phyloP scores from a whole-genome alignment of 2,888 invertebrate genomes.

The Augiades crinisus region DNA sequence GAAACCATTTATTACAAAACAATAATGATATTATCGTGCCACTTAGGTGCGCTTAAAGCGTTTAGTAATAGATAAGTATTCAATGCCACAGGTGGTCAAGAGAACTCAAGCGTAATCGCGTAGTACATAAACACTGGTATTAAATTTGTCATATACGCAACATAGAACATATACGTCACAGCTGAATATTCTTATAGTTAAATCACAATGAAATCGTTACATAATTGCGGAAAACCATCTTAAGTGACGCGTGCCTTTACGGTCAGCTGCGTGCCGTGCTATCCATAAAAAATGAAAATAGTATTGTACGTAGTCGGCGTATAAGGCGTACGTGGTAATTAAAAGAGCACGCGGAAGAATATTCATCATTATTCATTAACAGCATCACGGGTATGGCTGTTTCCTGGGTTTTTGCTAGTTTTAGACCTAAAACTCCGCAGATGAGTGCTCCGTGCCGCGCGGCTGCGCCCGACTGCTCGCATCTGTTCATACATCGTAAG shows the following conservation, averaged over 20 bases:
- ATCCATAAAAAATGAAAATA: constrained; percentile 29
- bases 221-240: constrained; percentile 41
- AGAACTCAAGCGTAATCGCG: neutral
- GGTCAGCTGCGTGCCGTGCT: constrained; percentile 41
- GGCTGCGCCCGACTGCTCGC: constrained; percentile 47
- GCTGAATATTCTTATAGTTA: constrained; percentile 15
- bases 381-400: constrained; percentile 50
- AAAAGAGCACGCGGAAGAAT: constrained; percentile 64
- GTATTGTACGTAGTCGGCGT: constrained; percentile 29
- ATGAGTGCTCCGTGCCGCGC: constrained; percentile 51
- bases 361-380: constrained; percentile 65
- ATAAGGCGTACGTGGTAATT: constrained; percentile 47
- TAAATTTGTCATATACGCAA: neutral
- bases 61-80: neutral
- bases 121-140: neutral
- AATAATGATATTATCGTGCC: neutral
- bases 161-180: constrained; percentile 1
- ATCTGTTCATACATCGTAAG: constrained; percentile 21
- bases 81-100: neutral
- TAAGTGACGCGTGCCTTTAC: constrained; percentile 48
- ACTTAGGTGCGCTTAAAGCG: too few species aligned
- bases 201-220: constrained; percentile 32
- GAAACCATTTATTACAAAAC: neutral
- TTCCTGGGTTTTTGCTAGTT: constrained; percentile 61
- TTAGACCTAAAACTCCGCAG: constrained; percentile 45